Evolutionary conservation across 2,113 vertebrate genomes (phyloP), one percentile per base, ranked within the genome.

Genomic region (Melanocharis versteri): DNA sequence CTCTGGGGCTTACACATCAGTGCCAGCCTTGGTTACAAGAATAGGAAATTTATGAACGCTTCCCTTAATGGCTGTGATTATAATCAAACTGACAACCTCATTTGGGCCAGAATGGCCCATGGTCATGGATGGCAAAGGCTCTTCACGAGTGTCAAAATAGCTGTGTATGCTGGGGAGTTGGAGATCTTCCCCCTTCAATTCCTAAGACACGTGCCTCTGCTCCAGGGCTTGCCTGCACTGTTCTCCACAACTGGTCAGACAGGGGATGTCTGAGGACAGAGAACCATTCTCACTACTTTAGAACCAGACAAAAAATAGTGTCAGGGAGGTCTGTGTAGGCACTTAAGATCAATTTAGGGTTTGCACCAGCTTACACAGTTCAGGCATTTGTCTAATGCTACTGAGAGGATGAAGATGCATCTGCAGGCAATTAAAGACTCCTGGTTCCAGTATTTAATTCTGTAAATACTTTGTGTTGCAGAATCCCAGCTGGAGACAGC

Each of bases 401-500:
- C 51, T 51, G 56, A 66, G 42, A 21, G 15, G 11, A 39, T 70
- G 33, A 90, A 80, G 85, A 83, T 68, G 35, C 23, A 77, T 83
- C 79, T 92, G 88, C 26, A 91, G 30, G 56, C 48, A 81, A 54
- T 53, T 76, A 70, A 88, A 70, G 56, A 66, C 33, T 93, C 19
- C 35, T 73, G 23, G n/a, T 91, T 83, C 62, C 68, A 90, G 64
- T 21, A 47, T 42, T 76, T 69, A 65, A 80, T 86, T 83, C 62
- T 62, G 11, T 47, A 95, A 83, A 58, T 54, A 66, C 19, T 93
- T 83, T 62, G 30, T 66, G 39, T 45, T 90, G 68, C 56, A 90
- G 90, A 92, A 88, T 86, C 33, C 33, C 90, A 83, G 87, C 85
- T 94, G 88, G 75, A 94, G 64, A 33, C 64, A 95, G 82, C 10